These are phyloP conservation scores for Sebastes aleutianus DNA, from an alignment of 2,797 vertebrate genomes.

Conservation along the genomic window DNA sequence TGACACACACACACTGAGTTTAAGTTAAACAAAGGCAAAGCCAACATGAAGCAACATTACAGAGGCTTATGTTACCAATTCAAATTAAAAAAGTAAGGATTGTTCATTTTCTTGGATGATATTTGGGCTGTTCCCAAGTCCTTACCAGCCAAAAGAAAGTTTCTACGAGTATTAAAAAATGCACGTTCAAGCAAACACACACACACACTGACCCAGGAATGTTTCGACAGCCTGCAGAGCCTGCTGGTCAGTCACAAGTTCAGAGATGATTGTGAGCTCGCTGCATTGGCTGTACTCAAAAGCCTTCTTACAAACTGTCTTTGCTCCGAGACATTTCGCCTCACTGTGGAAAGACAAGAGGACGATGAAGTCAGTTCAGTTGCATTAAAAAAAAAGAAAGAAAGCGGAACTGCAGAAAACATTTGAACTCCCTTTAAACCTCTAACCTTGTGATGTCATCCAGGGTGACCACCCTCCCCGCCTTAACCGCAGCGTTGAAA, in stretches of 20 bases:
- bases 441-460: slow-evolving; percentile 85
- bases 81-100: not conserved
- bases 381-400: accelerated
- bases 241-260: slow-evolving; percentile 71
- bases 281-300: slow-evolving; percentile 74
- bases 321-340: slow-evolving; percentile 81
- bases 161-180: too few relatives aligned
- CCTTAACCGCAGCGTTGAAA: slow-evolving; percentile 80
- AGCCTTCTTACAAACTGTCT: slow-evolving; percentile 69
- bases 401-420: accelerated
- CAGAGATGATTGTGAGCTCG: slow-evolving; percentile 64
- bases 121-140: not conserved
- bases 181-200: too few relatives aligned
- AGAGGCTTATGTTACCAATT: too few relatives aligned
- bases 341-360: slow-evolving; percentile 63
- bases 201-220: slow-evolving; percentile 67
- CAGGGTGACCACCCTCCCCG: slow-evolving; percentile 77
- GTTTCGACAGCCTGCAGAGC: slow-evolving; percentile 67
- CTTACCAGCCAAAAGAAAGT: not conserved
- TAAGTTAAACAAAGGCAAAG: not conserved
- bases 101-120: not conserved
- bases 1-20: not conserved
- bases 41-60: not conserved
- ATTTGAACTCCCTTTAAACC: not conserved
- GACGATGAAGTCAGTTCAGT: not conserved